These are phyloP conservation scores for Drosophila arizonae DNA, from an alignment of 1,140 invertebrate genomes.

Conservation along the genomic window DNA sequence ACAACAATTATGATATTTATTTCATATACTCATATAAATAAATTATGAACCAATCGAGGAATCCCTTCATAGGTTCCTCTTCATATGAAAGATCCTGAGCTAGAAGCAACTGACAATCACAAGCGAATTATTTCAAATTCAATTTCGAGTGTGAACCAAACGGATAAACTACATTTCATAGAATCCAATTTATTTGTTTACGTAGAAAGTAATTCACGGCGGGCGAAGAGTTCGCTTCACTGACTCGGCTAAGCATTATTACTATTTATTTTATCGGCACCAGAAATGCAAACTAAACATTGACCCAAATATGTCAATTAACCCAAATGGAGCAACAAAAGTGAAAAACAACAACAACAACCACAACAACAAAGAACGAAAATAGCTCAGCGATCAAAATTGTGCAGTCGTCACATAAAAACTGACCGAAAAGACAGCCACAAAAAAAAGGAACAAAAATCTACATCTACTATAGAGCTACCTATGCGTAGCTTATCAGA, in stretches of 20 bases:
- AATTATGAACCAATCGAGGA: too few species aligned
- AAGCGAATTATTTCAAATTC: too few species aligned
- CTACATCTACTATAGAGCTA: slow-evolving; percentile 1
- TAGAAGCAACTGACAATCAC: background rate
- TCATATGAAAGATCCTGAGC: too few species aligned
- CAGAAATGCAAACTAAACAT: slow-evolving; percentile 72
- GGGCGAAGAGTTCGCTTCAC: slow-evolving; percentile 19
- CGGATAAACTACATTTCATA: background rate
- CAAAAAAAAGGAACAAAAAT: background rate
- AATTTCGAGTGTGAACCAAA: too few species aligned
- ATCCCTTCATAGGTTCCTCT: too few species aligned
- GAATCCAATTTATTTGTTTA: background rate
- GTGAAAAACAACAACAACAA: slow-evolving; percentile 14
- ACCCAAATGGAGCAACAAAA: slow-evolving; percentile 56
- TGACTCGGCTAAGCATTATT: slow-evolving; percentile 29
- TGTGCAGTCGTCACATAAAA: slow-evolving; percentile 48
- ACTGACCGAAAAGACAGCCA: slow-evolving; percentile 38
- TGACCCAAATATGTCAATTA: slow-evolving; percentile 73
- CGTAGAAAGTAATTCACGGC: background rate
- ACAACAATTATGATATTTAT: too few species aligned
- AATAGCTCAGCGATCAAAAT: slow-evolving; percentile 46
- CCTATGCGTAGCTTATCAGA: slow-evolving; percentile 42
- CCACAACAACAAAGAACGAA: slow-evolving; percentile 5
- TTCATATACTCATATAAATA: too few species aligned
- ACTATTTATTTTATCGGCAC: slow-evolving; percentile 37